phyloP scores from a whole-genome alignment of 2,113 vertebrate genomes.

The Leucosticte australis region DNA sequence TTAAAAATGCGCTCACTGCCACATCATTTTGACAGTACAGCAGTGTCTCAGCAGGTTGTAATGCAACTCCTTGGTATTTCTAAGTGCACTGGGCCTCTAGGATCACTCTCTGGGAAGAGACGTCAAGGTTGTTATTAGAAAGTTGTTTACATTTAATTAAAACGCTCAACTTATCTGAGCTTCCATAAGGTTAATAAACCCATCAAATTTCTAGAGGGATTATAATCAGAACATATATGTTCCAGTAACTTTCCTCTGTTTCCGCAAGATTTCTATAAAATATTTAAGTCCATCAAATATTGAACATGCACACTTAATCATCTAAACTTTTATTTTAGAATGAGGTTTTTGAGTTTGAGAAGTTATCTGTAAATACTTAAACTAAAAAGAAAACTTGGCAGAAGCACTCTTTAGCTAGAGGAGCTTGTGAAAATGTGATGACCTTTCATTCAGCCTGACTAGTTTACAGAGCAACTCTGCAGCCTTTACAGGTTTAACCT shows the following conservation, averaged over 20 bases:
- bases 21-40: constrained; percentile 67
- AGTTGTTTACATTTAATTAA: constrained; percentile 63
- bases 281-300: constrained; percentile 57
- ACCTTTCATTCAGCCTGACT: background rate
- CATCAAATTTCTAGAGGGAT: constrained; percentile 32
- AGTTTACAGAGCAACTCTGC: background rate
- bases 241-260: constrained; percentile 15
- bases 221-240: constrained; percentile 14
- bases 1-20: constrained; percentile 7
- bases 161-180: constrained; percentile 4
- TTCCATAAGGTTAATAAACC: constrained; percentile 24
- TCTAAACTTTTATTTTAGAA: constrained; percentile 19
- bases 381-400: background rate
- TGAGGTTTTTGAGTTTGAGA: background rate
- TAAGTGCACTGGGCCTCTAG: constrained; percentile 63
- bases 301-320: constrained; percentile 15
- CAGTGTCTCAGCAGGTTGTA: constrained; percentile 61
- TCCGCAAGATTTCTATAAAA: constrained; percentile 24
- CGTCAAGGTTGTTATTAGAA: constrained; percentile 5
- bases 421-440: background rate
- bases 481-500: background rate
- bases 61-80: constrained; percentile 61
- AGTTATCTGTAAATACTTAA: background rate
- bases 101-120: constrained; percentile 58
- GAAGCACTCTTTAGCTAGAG: background rate